Evolutionary conservation across 2,888 invertebrate species (phyloP).

Genomic region (Mylabris sibirica): DNA sequence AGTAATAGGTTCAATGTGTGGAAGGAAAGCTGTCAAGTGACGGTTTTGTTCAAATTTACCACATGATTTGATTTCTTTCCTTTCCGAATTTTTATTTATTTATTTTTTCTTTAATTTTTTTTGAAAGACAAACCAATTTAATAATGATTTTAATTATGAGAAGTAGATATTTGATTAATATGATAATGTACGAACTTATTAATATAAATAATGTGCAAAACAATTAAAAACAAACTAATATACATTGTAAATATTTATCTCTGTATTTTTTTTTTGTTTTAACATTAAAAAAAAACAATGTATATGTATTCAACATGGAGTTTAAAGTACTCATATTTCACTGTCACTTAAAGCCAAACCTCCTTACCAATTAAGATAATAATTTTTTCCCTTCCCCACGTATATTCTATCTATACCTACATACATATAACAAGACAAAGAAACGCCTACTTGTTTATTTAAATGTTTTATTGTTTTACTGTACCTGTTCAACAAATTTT

Average conservation of each 20-base stretch:
- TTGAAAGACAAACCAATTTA: neutral
- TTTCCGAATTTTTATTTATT: constrained; percentile 16
- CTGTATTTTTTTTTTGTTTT: constrained; percentile 7
- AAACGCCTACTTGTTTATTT: constrained; percentile 37
- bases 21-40: constrained; percentile 35
- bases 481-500: neutral
- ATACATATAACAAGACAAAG: constrained; percentile 22
- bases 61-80: constrained; percentile 30
- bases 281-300: constrained; percentile 18
- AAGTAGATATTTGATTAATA: constrained; percentile 38
- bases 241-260: constrained; percentile 41
- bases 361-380: constrained; percentile 42
- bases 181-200: constrained; percentile 34
- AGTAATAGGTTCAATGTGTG: constrained; percentile 29
- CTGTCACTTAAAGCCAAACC: constrained; percentile 42
- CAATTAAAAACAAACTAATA: constrained; percentile 41
- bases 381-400: constrained; percentile 34
- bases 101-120: neutral
- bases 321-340: constrained; percentile 45
- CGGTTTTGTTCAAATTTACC: constrained; percentile 28
- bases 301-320: constrained; percentile 40
- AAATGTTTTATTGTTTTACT: constrained; percentile 36
- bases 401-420: constrained; percentile 21
- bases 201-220: constrained; percentile 40
- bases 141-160: constrained; percentile 8